Percentiles rank a stretch among this genome's conserved stretches.
Evolutionary conservation across 1,140 invertebrate genomes (phyloP).

Genomic region (Rhopalosiphum padi): DNA sequence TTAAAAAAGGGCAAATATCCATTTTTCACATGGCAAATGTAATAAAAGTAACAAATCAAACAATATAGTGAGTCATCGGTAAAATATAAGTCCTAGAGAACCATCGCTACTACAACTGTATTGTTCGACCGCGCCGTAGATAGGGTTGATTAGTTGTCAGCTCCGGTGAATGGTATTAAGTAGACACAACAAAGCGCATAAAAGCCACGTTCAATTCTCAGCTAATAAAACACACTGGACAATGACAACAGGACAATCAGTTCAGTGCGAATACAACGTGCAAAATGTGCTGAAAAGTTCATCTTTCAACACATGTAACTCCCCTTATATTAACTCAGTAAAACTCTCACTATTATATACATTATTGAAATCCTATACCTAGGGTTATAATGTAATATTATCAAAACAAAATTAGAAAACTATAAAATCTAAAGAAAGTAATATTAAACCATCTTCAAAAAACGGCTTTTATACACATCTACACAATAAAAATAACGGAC

Average conservation of each 20-base stretch:
- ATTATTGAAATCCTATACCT: not conserved
- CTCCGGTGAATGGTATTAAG: not conserved
- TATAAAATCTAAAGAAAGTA: not conserved
- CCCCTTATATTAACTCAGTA: too few relatives aligned
- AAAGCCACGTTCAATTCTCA: constrained; percentile 8
- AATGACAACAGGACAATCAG: constrained; percentile 2
- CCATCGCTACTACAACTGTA: not conserved
- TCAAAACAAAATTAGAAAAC: not conserved
- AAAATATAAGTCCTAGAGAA: not conserved
- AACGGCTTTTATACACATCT: not conserved
- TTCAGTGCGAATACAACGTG: not conserved
- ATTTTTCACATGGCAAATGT: not conserved
- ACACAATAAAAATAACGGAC: not conserved
- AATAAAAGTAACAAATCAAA: not conserved
- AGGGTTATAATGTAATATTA: not conserved
- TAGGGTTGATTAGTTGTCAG: constrained; percentile 9
- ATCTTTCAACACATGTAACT: not conserved
- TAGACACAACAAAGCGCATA: constrained; percentile 1
- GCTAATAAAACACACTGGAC: not conserved
- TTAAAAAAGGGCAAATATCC: not conserved
- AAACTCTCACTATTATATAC: not conserved
- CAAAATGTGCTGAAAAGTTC: not conserved
- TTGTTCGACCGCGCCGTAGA: not conserved
- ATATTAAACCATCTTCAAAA: not conserved
- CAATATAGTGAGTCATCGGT: not conserved